Percentiles rank a stretch among this genome's conserved stretches.
phyloP scores from a whole-genome alignment of 2,888 invertebrate genomes.

The Molanna angustata region DNA sequence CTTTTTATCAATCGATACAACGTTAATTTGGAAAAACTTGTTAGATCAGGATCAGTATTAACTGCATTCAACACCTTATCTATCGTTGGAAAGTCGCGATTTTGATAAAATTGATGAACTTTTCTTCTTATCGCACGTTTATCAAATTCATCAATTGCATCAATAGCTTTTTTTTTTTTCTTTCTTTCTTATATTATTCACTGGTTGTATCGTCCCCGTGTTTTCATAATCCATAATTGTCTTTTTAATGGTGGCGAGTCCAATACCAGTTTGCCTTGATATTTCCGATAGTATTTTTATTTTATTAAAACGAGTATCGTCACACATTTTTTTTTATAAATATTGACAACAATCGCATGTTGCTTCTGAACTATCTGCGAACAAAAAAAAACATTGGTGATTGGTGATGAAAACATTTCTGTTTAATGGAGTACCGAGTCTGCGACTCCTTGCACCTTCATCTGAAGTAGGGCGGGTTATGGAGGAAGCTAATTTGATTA shows the following conservation, averaged over 20 bases:
- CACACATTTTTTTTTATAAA: too few species aligned
- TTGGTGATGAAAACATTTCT: too few species aligned
- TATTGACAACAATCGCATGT: too few species aligned
- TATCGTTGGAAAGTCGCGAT: neutral
- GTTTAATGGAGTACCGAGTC: too few species aligned
- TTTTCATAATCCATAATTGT: neutral
- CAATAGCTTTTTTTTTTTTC: neutral
- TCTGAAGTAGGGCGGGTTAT: too few species aligned
- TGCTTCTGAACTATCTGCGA: too few species aligned
- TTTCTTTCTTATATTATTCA: neutral
- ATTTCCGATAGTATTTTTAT: too few species aligned
- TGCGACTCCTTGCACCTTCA: too few species aligned
- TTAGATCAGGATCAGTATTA: neutral
- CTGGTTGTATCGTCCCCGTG: neutral
- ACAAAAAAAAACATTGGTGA: too few species aligned
- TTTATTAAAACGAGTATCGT: too few species aligned
- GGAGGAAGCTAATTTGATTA: too few species aligned
- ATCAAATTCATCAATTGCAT: neutral
- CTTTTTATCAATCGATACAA: neutral
- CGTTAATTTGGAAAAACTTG: neutral
- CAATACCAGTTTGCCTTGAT: neutral
- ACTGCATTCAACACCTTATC: neutral
- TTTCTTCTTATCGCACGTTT: conserved; percentile 1
- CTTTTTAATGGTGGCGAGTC: neutral
- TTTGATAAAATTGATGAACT: neutral